Evolutionary conservation across 2,797 vertebrate genomes (phyloP).

Genomic region (Gymnothorax javanicus): DNA sequence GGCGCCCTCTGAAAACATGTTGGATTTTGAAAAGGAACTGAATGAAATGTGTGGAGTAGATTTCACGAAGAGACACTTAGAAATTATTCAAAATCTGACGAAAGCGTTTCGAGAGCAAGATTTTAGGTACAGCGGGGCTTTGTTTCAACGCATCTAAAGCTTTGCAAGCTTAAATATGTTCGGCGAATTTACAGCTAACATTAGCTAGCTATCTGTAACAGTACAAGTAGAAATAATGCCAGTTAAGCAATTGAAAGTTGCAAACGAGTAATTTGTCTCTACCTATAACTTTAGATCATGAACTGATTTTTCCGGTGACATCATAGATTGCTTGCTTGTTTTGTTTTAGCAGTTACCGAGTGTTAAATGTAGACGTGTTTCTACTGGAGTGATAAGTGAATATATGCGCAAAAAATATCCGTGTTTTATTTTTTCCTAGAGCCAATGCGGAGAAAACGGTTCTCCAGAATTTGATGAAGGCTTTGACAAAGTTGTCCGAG

Average conservation of each 20-base stretch:
- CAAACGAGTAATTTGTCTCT: not conserved
- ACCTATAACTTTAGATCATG: not conserved
- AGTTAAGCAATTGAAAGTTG: not conserved
- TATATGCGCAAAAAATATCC: not conserved
- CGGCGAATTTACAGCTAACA: not conserved
- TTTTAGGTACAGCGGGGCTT: slow-evolving; percentile 25
- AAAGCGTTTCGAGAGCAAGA: slow-evolving; percentile 60
- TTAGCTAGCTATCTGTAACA: not conserved
- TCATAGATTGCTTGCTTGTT: not conserved
- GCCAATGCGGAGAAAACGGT: slow-evolving; percentile 70
- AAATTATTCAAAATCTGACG: slow-evolving; percentile 62
- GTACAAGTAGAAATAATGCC: not conserved
- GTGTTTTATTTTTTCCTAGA: slow-evolving; percentile 63
- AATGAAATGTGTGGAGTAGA: slow-evolving; percentile 56
- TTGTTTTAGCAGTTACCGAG: not conserved
- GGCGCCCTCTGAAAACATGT: slow-evolving; percentile 37
- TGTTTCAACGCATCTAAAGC: not conserved
- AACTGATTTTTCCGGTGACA: not conserved
- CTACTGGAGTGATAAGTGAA: not conserved
- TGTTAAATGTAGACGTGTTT: not conserved
- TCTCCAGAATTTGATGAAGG: slow-evolving; percentile 73
- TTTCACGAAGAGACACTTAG: slow-evolving; percentile 54
- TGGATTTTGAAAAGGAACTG: slow-evolving; percentile 51
- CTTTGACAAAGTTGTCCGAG: slow-evolving; percentile 65
- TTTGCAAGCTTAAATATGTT: not conserved